Evolutionary conservation across 1,140 invertebrate genomes (phyloP).

Genomic region (Yoshiicerus persimilis): DNA sequence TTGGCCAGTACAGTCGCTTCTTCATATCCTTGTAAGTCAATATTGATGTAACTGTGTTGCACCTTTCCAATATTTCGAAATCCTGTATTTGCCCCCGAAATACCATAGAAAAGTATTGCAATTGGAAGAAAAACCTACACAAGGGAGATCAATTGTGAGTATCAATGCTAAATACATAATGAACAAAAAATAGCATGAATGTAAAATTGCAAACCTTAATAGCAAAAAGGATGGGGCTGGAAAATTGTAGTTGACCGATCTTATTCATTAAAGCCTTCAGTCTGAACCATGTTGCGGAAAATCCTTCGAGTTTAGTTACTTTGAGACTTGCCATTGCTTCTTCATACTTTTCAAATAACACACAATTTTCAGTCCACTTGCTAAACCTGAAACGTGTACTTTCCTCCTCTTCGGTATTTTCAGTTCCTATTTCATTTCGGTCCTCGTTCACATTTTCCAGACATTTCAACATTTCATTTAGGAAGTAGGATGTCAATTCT

Average conservation of each 20-base stretch:
- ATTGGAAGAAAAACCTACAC: not conserved
- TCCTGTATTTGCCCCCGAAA: not conserved
- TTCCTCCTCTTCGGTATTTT: not conserved
- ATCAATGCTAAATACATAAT: not conserved
- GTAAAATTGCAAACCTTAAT: not conserved
- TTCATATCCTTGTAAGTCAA: not conserved
- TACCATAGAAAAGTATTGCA: not conserved
- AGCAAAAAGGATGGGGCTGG: too few species aligned
- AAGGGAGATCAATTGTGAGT: not conserved
- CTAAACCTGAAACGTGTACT: too few species aligned
- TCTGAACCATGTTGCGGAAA: too few species aligned
- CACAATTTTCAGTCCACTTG: not conserved
- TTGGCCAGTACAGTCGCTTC: not conserved
- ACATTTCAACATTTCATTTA: not conserved
- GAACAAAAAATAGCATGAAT: not conserved
- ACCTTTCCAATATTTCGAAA: conserved; percentile 10
- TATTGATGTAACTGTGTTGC: not conserved
- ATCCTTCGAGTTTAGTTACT: too few species aligned
- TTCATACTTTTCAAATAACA: not conserved
- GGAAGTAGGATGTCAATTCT: not conserved
- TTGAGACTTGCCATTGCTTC: too few species aligned
- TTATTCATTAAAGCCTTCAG: too few species aligned
- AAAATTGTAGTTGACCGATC: too few species aligned
- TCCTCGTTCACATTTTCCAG: not conserved
- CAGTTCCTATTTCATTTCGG: not conserved